A percentile compares a stretch with the other conserved stretches of the same genome.
phyloP scores from a whole-genome alignment of 1,140 invertebrate genomes.

The Scaptomyza montana region DNA sequence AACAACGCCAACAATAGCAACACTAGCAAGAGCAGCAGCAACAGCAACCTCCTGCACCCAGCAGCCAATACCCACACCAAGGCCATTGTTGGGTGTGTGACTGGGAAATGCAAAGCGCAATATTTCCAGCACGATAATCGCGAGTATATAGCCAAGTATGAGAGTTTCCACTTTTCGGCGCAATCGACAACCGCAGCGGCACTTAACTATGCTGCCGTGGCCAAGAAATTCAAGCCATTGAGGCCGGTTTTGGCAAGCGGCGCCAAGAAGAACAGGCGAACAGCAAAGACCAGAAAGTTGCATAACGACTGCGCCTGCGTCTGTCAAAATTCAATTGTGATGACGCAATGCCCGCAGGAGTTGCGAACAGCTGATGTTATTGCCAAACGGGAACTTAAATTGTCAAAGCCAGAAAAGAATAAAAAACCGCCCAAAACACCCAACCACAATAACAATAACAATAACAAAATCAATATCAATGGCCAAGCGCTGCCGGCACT shows the following conservation, averaged over 20 bases:
- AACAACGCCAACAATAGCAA: constrained; percentile 14
- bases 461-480: constrained; percentile 42
- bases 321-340: constrained; percentile 38
- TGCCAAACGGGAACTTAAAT: constrained; percentile 30
- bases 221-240: constrained; percentile 78
- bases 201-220: constrained; percentile 76
- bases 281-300: constrained; percentile 50
- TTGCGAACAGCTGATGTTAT: constrained; percentile 51
- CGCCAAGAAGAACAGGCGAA: constrained; percentile 74
- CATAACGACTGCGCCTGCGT: constrained; percentile 64
- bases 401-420: no score
- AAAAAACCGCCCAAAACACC: constrained; percentile 1
- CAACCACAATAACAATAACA: background rate
- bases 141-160: constrained; percentile 69
- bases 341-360: constrained; percentile 49
- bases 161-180: constrained; percentile 66
- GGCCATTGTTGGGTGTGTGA: constrained; percentile 24
- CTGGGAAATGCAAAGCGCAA: constrained; percentile 63
- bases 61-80: background rate
- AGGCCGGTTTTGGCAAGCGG: constrained; percentile 71
- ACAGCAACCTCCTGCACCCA: background rate
- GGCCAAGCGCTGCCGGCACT: constrained; percentile 50
- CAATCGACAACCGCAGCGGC: constrained; percentile 57
- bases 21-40: constrained; percentile 26
- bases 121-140: constrained; percentile 81